Evolutionary conservation across 2,888 invertebrate species (phyloP).

Genomic region (Apamea sordens): DNA sequence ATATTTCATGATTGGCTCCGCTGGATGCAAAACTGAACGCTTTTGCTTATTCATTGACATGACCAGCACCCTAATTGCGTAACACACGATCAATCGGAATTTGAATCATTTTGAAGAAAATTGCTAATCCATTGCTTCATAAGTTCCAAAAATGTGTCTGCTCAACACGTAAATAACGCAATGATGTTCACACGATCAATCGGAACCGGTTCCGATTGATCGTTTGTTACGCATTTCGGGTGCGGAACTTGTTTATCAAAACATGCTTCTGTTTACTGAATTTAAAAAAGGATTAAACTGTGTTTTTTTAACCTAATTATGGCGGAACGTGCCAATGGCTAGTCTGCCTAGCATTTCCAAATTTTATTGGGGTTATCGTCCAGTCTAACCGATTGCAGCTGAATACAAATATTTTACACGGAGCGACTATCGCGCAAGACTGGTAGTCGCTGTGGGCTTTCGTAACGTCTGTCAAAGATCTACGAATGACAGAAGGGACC

Average conservation of each 20-base stretch:
- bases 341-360: background rate
- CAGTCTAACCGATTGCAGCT: background rate
- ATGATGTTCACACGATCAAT: too few relatives aligned
- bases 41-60: slow-evolving; percentile 37
- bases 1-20: slow-evolving; percentile 39
- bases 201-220: too few relatives aligned
- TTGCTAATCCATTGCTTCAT: too few relatives aligned
- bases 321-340: background rate
- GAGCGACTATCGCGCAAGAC: background rate
- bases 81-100: too few relatives aligned
- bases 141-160: too few relatives aligned
- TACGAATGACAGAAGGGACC: background rate
- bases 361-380: background rate
- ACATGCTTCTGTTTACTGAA: slow-evolving; percentile 5
- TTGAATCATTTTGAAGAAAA: too few relatives aligned
- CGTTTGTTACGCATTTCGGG: too few relatives aligned
- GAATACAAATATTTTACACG: background rate
- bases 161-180: too few relatives aligned
- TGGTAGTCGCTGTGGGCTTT: background rate
- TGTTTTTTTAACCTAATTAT: background rate
- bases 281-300: background rate
- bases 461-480: too few relatives aligned
- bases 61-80: too few relatives aligned
- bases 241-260: slow-evolving; percentile 21
- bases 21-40: slow-evolving; percentile 14